phyloP scores from a whole-genome alignment of 2,797 vertebrate species.

The Rallus crepitans region DNA sequence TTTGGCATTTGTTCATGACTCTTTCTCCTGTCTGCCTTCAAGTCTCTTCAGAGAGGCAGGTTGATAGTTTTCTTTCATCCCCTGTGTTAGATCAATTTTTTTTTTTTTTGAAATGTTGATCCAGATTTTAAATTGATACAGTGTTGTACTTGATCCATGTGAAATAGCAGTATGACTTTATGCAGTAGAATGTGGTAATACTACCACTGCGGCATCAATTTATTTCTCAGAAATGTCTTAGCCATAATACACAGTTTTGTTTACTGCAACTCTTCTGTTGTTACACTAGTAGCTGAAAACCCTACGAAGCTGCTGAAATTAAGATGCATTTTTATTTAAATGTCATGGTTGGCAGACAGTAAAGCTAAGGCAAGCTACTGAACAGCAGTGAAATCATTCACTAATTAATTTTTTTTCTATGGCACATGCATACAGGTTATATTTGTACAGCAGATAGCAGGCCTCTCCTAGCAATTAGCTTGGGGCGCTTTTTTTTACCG shows the following conservation, averaged over 20 bases:
- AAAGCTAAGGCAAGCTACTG: not conserved
- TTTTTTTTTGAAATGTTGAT: not conserved
- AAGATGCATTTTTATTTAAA: not conserved
- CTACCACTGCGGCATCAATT: not conserved
- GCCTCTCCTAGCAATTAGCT: constrained; percentile 51
- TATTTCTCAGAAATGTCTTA: not conserved
- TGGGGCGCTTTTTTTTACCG: constrained; percentile 82
- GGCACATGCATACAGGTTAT: not conserved
- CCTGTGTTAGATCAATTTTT: not conserved
- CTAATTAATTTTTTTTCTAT: not conserved
- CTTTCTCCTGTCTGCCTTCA: not conserved
- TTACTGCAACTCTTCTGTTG: not conserved
- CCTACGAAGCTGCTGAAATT: not conserved
- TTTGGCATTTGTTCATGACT: not conserved
- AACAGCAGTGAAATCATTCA: not conserved
- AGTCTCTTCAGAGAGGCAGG: not conserved
- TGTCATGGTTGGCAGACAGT: not conserved
- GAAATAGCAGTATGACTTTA: not conserved
- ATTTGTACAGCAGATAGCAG: constrained; percentile 30
- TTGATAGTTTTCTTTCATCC: not conserved
- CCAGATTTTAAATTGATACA: not conserved
- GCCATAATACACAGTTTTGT: not conserved
- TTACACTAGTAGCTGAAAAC: not conserved
- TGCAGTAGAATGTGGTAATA: not conserved
- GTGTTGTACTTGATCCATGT: not conserved